Percentiles rank a stretch among this genome's conserved stretches.
phyloP scores from a whole-genome alignment of 2,113 vertebrate species.

The Anoura caudifer region DNA sequence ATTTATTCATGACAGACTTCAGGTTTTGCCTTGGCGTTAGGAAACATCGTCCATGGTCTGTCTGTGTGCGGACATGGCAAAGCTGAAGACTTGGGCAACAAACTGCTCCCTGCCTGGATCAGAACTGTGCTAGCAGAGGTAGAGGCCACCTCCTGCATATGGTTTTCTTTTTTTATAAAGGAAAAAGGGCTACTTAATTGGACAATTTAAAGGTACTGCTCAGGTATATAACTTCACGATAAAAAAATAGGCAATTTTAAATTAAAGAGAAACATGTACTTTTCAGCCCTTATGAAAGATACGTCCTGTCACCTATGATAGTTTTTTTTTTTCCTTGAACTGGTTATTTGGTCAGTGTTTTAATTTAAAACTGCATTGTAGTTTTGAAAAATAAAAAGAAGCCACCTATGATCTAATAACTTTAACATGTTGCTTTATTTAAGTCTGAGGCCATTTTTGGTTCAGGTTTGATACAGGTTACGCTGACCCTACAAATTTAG shows the following conservation, averaged over 20 bases:
- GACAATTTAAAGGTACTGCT: not conserved
- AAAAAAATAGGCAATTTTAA: conserved; percentile 7
- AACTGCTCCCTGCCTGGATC: conserved; percentile 91
- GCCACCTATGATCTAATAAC: not conserved
- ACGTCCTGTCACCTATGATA: not conserved
- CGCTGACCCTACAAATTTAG: not conserved
- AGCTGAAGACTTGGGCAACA: conserved; percentile 89
- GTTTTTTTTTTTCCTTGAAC: not conserved
- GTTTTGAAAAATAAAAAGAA: not conserved
- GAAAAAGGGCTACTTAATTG: not conserved
- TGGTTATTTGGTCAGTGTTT: not conserved
- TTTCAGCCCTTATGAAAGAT: conserved; percentile 15
- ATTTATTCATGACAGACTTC: conserved; percentile 84
- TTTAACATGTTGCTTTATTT: not conserved
- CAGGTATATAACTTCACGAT: not conserved
- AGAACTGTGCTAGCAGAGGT: conserved; percentile 93
- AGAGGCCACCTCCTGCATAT: not conserved
- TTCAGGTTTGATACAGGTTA: not conserved
- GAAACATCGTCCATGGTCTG: conserved; percentile 89
- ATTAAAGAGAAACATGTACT: not conserved
- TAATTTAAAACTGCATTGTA: not conserved
- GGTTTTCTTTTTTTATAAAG: conserved; percentile 9
- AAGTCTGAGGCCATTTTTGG: not conserved
- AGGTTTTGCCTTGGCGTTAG: conserved; percentile 93
- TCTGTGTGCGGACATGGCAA: conserved; percentile 92